Percentiles rank a stretch among this genome's conserved stretches.
These are phyloP conservation scores for Gadus chalcogrammus DNA, from an alignment of 2,113 vertebrate species.

Conservation along the genomic window DNA sequence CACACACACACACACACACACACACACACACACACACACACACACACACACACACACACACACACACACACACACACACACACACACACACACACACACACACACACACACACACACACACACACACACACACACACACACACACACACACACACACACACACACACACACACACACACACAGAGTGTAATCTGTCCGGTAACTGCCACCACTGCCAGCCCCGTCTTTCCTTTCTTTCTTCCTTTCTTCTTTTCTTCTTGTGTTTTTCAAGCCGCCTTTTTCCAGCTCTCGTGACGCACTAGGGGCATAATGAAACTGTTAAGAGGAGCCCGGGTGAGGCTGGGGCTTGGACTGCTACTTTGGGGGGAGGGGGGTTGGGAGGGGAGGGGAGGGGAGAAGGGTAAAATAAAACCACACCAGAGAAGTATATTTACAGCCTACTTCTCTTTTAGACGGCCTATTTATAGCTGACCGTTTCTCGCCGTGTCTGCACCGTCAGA, in stretches of 20 bases:
- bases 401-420: slow-evolving; percentile 68
- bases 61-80: slow-evolving; percentile 9
- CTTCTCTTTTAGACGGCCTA: slow-evolving; percentile 65
- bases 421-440: slow-evolving; percentile 66
- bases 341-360: slow-evolving; percentile 23
- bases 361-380: slow-evolving; percentile 20
- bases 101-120: too few species aligned
- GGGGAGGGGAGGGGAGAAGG: slow-evolving; percentile 13
- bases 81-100: slow-evolving; percentile 3
- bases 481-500: slow-evolving; percentile 59
- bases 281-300: slow-evolving; percentile 66
- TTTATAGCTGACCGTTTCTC: slow-evolving; percentile 70
- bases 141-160: too few species aligned
- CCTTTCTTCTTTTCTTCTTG: slow-evolving; percentile 52
- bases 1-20: slow-evolving; percentile 28
- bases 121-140: too few species aligned
- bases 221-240: slow-evolving; percentile 55
- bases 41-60: slow-evolving; percentile 28
- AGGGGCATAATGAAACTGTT: slow-evolving; percentile 67
- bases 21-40: slow-evolving; percentile 30
- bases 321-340: slow-evolving; percentile 57
- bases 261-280: slow-evolving; percentile 60
- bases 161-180: too few species aligned
- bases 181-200: slow-evolving; percentile 57
- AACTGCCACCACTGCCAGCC: slow-evolving; percentile 57